Percentiles rank a stretch among this genome's conserved stretches.
Conservation (phyloP, 2,888 invertebrate genomes). For the Heterodera filipjevi region DNA sequence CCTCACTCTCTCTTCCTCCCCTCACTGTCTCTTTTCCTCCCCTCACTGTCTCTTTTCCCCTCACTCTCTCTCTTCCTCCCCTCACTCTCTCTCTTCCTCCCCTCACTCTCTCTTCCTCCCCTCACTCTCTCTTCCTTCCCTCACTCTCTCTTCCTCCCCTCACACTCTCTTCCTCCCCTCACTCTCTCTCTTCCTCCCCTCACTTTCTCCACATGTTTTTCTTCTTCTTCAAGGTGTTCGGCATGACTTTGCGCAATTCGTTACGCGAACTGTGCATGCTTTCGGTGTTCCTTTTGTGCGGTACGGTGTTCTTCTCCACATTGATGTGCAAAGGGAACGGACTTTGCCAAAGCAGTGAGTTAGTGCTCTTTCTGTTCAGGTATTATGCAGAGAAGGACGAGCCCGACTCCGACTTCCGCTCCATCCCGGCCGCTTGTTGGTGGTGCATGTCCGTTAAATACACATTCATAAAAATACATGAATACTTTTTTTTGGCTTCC, state of each 20-base stretch:
- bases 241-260: constrained; percentile 59
- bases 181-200: not conserved
- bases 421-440: constrained; percentile 65
- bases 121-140: too few species aligned
- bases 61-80: too few species aligned
- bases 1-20: too few species aligned
- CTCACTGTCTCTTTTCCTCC: too few species aligned
- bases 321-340: constrained; percentile 9
- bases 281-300: constrained; percentile 62
- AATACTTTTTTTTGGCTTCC: not conserved
- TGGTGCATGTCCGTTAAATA: constrained; percentile 62
- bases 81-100: not conserved
- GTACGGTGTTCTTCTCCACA: constrained; percentile 62
- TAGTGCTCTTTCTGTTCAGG: constrained; percentile 19
- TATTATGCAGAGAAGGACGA: constrained; percentile 64
- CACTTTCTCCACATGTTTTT: too few species aligned
- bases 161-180: too few species aligned
- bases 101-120: too few species aligned
- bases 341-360: not conserved
- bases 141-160: too few species aligned
- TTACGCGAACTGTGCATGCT: constrained; percentile 62
- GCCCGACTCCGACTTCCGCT: constrained; percentile 59
- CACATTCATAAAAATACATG: not conserved
- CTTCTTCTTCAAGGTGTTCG: constrained; percentile 53
- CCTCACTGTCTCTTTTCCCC: too few species aligned